Base-by-base conservation (phyloP, 2,888 invertebrate species). In the Autographa pulchrina region DNA sequence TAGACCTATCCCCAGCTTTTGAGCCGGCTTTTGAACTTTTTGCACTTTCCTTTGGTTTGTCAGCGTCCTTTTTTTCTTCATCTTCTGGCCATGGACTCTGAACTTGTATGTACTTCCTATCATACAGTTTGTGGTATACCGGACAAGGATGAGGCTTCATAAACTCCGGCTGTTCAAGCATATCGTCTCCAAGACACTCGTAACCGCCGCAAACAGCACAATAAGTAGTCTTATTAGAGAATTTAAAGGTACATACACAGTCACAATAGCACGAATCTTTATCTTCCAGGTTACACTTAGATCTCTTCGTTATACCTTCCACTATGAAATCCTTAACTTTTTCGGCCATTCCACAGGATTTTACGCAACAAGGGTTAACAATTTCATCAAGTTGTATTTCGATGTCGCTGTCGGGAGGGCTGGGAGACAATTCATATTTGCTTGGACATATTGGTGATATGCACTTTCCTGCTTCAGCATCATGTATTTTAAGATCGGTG, bases 131-230 rank as follows among this genome's bases (percentile, higher is more conserved):
- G 69, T 96, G 92, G 75, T 94, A 96, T 13, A 96, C 89, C 0
- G 96, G 96, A 80, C 96, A 96, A 9, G 96, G 95, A 66, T 94
- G 92, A 7, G 95, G 95, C 72, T 90, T 92, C 0, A 86, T 85
- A 72, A 88, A 92, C 20, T 88, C 90, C 1, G 95, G 95, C 78
- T 92, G 85, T 68, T 90, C 78, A 74, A 82, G 87, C 82, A 93
- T 90, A 77, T 95, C 95, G 43, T 92, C 90, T 16, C 95, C 95
- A 32, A 94, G 80, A 66, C 92, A 92, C 84, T 95, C 94, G 68
- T 93, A 96, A 0, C 96, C 96, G 16, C 94, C 94, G 74, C 96
- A 96, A 35, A 96, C 90, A 4, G 90, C 83, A 77, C 96, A 96
- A 77, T 95, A 96, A 38, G 94, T 94, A 2, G 95, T 95, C 75